Evolutionary conservation across 2,113 vertebrate genomes (phyloP), one percentile per base, ranked within the genome.

Genomic region (Oceanites oceanicus): DNA sequence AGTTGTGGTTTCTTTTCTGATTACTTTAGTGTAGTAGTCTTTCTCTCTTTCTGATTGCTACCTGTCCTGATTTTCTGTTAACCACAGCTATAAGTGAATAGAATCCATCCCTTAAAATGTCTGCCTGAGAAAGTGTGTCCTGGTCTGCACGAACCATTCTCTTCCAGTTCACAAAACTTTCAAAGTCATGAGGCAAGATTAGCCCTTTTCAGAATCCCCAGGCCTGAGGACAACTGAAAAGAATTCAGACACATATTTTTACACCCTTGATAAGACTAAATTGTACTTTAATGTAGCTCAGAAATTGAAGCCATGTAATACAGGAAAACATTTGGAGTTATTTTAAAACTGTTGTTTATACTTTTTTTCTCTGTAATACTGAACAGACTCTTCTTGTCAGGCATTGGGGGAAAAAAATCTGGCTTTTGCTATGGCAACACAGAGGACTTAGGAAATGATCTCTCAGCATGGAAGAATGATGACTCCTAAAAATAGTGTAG

Each of bases 371-470:
- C 36, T 55, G 18, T 56, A 72, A 84, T 75, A 83, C 81, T 63
- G 65, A 21, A 40, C 47, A 78, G 52, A 66, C 8, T 80, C 38
- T 84, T 91, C 74, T 91, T 74, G 94, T 94, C 61, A 94, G 32
- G 65, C 88, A 10, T 10, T 38, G 45, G n/a, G 55, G 18, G 14
- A 5, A 22, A 65, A 58, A 86, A 81, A 45, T 73, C 74, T 55
- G 79, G 13, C 61, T 92, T 97, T 94, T 92, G 61, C 96, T 96
- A 96, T 97, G 90, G 96, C 73, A 96, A 96, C 96, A 92, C 78
- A 49, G 88, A 84, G 56, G 72, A 95, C 91, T 94, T 93, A 88
- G 82, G 91, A 94, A 96, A 94, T 96, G 79, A 96, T 95, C 88
- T 95, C 86, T 94, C 91, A 92, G 91, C 66, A 59, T 90, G 83